These are phyloP conservation scores for Urophycis tenuis DNA, from an alignment of 2,797 vertebrate genomes.

Conservation along the genomic window DNA sequence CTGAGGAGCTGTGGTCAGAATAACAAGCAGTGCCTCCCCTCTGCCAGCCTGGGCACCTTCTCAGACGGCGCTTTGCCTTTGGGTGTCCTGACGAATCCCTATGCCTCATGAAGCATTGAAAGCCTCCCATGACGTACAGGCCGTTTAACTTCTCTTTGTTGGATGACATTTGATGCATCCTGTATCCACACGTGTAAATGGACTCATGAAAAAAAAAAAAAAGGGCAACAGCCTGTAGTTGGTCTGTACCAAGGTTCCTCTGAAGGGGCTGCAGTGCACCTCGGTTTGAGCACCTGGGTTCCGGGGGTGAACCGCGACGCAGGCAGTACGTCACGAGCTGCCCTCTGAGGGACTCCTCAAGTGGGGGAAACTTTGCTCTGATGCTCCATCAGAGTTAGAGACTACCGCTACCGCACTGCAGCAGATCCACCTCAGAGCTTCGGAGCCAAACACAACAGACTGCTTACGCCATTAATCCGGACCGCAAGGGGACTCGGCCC, in stretches of 20 bases:
- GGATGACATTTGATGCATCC: conserved; percentile 25
- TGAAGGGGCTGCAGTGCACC: neutral
- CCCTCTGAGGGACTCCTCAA: neutral
- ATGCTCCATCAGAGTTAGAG: neutral
- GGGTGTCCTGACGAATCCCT: conserved; percentile 24
- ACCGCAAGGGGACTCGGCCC: neutral
- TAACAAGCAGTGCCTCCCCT: conserved; percentile 26
- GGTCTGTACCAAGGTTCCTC: neutral
- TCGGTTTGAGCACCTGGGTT: neutral
- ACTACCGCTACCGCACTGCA: neutral
- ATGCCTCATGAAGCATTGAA: conserved; percentile 34
- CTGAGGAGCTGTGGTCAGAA: conserved; percentile 26
- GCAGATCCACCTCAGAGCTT: neutral
- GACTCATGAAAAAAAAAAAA: neutral
- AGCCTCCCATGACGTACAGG: conserved; percentile 22
- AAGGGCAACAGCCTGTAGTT: neutral
- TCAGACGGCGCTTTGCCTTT: conserved; percentile 35
- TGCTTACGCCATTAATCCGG: neutral
- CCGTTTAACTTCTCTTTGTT: conserved; percentile 20
- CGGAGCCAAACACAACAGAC: neutral
- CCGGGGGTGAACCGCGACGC: neutral
- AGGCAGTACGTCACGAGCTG: neutral
- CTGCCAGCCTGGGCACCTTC: conserved; percentile 22
- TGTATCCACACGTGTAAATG: conserved; percentile 1
- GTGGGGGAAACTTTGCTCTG: neutral